phyloP scores from a whole-genome alignment of 2,888 invertebrate genomes.

The Drosophila anomelani region DNA sequence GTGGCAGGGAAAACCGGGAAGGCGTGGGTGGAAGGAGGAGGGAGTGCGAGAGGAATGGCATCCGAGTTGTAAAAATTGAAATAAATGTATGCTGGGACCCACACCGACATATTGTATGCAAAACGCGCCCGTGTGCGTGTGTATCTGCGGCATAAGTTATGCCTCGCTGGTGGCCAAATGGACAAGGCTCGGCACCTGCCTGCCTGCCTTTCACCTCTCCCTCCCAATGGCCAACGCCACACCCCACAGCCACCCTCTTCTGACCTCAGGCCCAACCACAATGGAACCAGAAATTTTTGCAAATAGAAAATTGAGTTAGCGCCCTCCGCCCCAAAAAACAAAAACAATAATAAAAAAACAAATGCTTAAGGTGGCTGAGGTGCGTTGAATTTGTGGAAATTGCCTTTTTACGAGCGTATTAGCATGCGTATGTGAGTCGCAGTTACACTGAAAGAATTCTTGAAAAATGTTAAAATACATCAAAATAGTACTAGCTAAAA shows the following conservation, averaged over 20 bases:
- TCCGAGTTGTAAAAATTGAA: slow-evolving; percentile 65
- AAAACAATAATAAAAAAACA: slow-evolving; percentile 42
- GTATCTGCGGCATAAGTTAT: slow-evolving; percentile 61
- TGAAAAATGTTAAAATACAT: background rate
- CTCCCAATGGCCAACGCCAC: background rate
- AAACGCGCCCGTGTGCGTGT: slow-evolving; percentile 27
- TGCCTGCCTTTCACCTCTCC: slow-evolving; percentile 33
- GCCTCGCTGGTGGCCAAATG: slow-evolving; percentile 43
- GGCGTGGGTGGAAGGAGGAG: background rate
- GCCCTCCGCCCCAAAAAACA: slow-evolving; percentile 8
- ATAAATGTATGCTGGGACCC: slow-evolving; percentile 74
- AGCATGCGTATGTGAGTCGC: slow-evolving; percentile 54
- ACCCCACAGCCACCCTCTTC: slow-evolving; percentile 30
- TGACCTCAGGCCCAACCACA: slow-evolving; percentile 53
- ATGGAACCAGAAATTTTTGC: slow-evolving; percentile 55
- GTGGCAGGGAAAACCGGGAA: background rate
- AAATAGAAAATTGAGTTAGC: slow-evolving; percentile 82
- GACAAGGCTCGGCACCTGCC: slow-evolving; percentile 47
- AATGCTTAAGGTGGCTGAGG: slow-evolving; percentile 55
- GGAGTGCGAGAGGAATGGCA: slow-evolving; percentile 34
- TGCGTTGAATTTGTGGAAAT: slow-evolving; percentile 75
- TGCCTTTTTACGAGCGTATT: slow-evolving; percentile 82
- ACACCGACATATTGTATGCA: slow-evolving; percentile 49
- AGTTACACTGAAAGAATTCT: slow-evolving; percentile 10
- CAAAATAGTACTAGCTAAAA: too few relatives aligned